Evolutionary conservation across 2,888 invertebrate species (phyloP), one percentile per base, ranked within the genome.

Genomic region (Cataglyphis albicans): DNA sequence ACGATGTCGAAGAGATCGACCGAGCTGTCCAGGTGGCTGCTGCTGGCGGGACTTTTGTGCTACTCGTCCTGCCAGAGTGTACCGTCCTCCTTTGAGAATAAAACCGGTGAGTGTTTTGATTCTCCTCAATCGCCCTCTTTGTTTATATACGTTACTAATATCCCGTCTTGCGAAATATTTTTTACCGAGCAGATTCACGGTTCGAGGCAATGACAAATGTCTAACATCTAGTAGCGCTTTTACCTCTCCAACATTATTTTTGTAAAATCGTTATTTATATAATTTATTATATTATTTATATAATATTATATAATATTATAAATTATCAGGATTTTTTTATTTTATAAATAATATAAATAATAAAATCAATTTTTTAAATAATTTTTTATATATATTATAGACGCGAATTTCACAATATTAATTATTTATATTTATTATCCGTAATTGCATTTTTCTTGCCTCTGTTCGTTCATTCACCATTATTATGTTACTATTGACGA

Each of bases 1-100:
- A 89, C 82, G 84, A 87, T 87, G 82, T 67, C 64, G 74, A 75
- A 73, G 57, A 80, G 74, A 84, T 81, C 84, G 87, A 82, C 84
- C 83, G 74, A 78, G 83, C 81, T 84, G 35, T 70, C 64, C 29
- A 86, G 84, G 80, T 88, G 89, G 87, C 73, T 88, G 61, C 68
- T 91, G 32, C 38, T 91, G 86, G 84, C 85, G 25, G 84, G 82
- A 25, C 73, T 89, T 63, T 32, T 90, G n/a, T 89, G 82, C 70
- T 81, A 73, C 48, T 83, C 82, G 21, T 84, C 86, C 48, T 87
- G 88, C 65, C 89, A 86, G 67, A 86, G 83, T 75, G 83, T 59
- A 35, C 65, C 88, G 5, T 83, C 87, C 64, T 81, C 88, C 63
- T 87, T 88, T 61, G 92, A 91, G 78, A 89, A 92, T 81, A 91